A percentile compares a stretch with the other conserved stretches of the same genome.
phyloP scores from a whole-genome alignment of 2,797 vertebrate genomes.

The Phalanger gymnotis region DNA sequence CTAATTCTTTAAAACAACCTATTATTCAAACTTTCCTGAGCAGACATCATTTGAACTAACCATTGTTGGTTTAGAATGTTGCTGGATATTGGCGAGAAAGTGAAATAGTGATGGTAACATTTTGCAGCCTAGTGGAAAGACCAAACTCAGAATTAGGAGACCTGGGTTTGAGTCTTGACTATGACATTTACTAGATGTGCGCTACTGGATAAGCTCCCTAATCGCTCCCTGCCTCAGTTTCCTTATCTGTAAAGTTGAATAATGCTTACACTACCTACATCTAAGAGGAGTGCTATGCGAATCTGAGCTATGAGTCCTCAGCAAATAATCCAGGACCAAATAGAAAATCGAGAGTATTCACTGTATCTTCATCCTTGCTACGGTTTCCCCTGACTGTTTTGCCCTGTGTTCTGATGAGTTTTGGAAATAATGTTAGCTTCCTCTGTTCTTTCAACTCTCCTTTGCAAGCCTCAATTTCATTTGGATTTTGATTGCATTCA shows the following conservation, averaged over 20 bases:
- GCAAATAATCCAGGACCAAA: not conserved
- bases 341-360: not conserved
- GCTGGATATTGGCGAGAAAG: not conserved
- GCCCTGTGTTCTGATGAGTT: not conserved
- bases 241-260: not conserved
- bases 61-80: not conserved
- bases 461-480: conserved; percentile 31
- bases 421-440: not conserved
- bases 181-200: not conserved
- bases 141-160: not conserved
- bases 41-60: not conserved
- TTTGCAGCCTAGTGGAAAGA: not conserved
- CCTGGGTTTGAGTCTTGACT: not conserved
- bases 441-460: not conserved
- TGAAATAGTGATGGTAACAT: not conserved
- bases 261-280: not conserved
- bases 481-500: conserved; percentile 14
- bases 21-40: conserved; percentile 2
- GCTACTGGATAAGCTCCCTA: not conserved
- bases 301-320: not conserved
- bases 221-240: not conserved
- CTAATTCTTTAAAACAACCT: not conserved
- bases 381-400: not conserved
- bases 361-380: not conserved
- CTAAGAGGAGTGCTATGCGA: not conserved